Base-by-base conservation (phyloP, 2,113 vertebrate species). In the Thalassoma bifasciatum region DNA sequence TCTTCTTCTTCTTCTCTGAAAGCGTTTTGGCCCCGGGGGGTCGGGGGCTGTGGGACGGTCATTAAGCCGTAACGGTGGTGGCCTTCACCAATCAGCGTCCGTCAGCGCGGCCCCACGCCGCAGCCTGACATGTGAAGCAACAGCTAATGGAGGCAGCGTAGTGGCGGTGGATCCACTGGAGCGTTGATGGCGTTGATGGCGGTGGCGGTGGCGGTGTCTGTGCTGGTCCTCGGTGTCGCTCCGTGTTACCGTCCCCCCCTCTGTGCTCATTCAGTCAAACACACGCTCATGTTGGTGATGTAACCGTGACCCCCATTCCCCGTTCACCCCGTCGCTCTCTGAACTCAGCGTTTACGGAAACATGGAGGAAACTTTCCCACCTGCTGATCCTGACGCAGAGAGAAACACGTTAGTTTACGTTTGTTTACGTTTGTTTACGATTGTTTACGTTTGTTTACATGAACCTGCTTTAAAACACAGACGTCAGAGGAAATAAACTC, bases 71-170 rank as follows among this genome's bases (percentile, higher is more conserved):
- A 66, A 22, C 72, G 72, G 47, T n/a, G 54, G 63, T 49, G 82
- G 73, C 59, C 63, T 67, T 65, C 72, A 53, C 69, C 80, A 74
- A 87, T 88, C 87, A 84, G 60, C 62, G 72, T 44, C 57, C 50
- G 61, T 89, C 85, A 89, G 76, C 9, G 72, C 65, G 70, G 42
- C 62, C 71, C 60, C 44, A 58, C 60, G 52, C 36, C 19, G 21
- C 81, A 50, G 70, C 51, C 76, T 86, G 83, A 89, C 84, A 91
- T 77, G 81, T 71, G 76, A 89, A 79, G 81, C 75, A 83, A 79
- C 88, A 81, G 86, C 84, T 72, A 74, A 53, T 83, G 47, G 42
- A 73, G n/a, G n/a, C n/a, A n/a, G n/a, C n/a, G n/a, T n/a, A n/a
- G n/a, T n/a, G n/a, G n/a, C n/a, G n/a, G n/a, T n/a, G n/a, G 34